Base-by-base conservation (phyloP, 1,140 invertebrate genomes). In the Ctenoplectra terminalis region DNA sequence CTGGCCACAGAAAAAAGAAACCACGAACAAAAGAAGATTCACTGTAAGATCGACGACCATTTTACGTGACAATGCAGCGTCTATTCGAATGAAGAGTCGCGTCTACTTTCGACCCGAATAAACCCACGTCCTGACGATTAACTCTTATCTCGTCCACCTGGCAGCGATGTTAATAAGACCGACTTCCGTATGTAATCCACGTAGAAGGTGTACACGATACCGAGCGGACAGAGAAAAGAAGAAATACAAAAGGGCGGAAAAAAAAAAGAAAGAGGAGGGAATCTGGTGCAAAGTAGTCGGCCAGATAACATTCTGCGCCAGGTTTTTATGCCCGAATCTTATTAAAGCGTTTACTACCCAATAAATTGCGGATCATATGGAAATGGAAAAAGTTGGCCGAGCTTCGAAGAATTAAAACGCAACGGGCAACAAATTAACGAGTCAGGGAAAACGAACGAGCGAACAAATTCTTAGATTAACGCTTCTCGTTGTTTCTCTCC, bases 131-230 rank as follows among this genome's bases (percentile, higher is more conserved):
- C 13, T 48, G 46, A 4, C 64, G 78, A 80, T 80, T 80, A 74
- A 54, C 48, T 56, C 60, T 80, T 80, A 80, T 80, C 78, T 80
- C 43, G 46, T 79, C 67, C 69, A 80, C 77, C 56, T 61, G 77
- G 48, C 63, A 26, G 31, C 43, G 58, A 63, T 63, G 70, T 80
- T 80, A 80, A 73, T 52, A 64, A 48, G 26, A 50, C 76, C 29
- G 17, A 74, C 70, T 74, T 46, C 40, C 60, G 69, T 52, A 63
- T 61, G 54, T 61, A 72, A 71, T 72, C 26, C 69, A 64, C 78
- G 70, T 74, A 64, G 37, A 43, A n/a, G 5, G 23, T 11, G 37
- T n/a, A 31, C 29, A 26, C 4, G 75, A 50, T 69, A 48, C 5
- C 40, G n/a, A 48, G 50, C 40, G 15, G 43, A n/a, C 46, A 0